Evolutionary conservation across 2,797 vertebrate species (phyloP).

Genomic region (Agapornis canus): DNA sequence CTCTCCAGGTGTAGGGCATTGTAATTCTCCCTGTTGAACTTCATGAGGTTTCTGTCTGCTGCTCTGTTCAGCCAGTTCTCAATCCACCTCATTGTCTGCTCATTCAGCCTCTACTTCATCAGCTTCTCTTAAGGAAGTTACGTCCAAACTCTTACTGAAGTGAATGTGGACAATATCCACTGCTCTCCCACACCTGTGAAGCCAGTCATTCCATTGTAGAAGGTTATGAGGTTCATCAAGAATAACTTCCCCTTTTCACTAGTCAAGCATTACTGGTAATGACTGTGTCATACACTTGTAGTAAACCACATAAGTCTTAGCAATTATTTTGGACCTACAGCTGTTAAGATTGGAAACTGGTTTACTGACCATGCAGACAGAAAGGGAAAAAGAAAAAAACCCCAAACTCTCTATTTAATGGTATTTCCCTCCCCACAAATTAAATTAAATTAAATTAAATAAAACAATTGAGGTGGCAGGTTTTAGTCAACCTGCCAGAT

Average conservation of each 20-base stretch:
- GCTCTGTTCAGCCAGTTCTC: neutral
- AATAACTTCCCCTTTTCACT: neutral
- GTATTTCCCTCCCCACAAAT: neutral
- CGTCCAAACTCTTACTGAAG: neutral
- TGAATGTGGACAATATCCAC: neutral
- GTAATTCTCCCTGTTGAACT: neutral
- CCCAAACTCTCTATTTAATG: neutral
- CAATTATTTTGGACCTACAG: neutral
- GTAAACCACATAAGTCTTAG: neutral
- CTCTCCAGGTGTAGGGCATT: neutral
- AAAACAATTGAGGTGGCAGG: neutral
- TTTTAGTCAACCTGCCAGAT: neutral
- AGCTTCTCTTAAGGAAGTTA: neutral
- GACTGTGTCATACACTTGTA: neutral
- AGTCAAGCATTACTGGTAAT: neutral
- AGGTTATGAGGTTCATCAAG: neutral
- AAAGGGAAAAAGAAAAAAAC: fast-evolving
- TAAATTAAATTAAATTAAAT: neutral
- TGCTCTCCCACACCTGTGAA: neutral
- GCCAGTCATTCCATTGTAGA: neutral
- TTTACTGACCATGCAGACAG: neutral
- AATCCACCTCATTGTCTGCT: neutral
- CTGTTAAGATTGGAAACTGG: neutral
- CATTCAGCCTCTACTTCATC: neutral
- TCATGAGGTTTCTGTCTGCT: neutral